phyloP scores from a whole-genome alignment of 2,797 vertebrate species.

The Euthynnus affinis region DNA sequence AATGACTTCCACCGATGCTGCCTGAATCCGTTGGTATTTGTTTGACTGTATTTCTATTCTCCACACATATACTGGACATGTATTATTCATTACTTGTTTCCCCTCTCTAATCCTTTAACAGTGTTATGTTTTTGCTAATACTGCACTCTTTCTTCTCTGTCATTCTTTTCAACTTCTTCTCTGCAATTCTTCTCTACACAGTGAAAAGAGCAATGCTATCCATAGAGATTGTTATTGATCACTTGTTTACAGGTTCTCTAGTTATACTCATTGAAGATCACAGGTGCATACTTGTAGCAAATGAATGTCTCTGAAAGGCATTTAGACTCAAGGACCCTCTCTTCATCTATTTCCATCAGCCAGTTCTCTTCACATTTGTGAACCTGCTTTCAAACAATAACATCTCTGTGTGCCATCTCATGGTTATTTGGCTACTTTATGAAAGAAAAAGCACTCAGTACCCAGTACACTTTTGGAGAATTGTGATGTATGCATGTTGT shows the following conservation, averaged over 20 bases:
- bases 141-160: constrained; percentile 1
- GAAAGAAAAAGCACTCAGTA: background rate
- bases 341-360: constrained; percentile 26
- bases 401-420: background rate
- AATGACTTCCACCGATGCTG: background rate
- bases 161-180: no score
- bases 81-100: constrained; percentile 48
- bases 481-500: background rate
- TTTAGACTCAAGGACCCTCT: constrained; percentile 22
- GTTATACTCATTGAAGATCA: constrained; percentile 1
- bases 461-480: background rate
- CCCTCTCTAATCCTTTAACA: constrained; percentile 27
- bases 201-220: constrained; percentile 19
- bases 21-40: background rate
- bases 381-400: constrained; percentile 3
- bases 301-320: constrained; percentile 34
- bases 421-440: background rate
- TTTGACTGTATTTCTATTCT: constrained; percentile 14
- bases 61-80: constrained; percentile 32
- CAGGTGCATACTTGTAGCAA: background rate
- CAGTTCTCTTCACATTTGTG: background rate
- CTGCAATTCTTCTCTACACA: constrained; percentile 1
- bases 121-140: constrained; percentile 17
- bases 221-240: background rate
- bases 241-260: constrained; percentile 2